phyloP scores from a whole-genome alignment of 2,797 vertebrate genomes.

The Nyctibius grandis region DNA sequence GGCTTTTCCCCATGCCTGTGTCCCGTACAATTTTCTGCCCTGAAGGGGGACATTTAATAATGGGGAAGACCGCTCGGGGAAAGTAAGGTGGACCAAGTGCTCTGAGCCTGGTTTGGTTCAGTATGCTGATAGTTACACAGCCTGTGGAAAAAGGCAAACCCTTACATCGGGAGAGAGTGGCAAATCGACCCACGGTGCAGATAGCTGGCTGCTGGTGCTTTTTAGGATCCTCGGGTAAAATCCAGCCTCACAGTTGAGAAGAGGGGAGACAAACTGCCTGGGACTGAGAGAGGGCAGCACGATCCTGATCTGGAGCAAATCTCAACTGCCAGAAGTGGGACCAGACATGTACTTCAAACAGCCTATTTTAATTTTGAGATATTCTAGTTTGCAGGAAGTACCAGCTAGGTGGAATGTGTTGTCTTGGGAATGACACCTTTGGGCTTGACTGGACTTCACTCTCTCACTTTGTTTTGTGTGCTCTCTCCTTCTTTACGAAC shows the following conservation, averaged over 20 bases:
- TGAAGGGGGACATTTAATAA: fast-evolving
- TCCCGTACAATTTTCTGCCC: background rate
- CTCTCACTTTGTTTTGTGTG: background rate
- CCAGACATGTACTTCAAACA: background rate
- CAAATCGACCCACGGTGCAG: background rate
- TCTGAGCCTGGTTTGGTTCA: background rate
- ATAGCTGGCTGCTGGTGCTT: fast-evolving
- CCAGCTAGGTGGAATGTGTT: background rate
- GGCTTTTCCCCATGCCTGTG: background rate
- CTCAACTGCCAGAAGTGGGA: background rate
- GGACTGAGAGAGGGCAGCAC: background rate
- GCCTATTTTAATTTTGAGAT: background rate
- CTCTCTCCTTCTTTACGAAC: background rate
- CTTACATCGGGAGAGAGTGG: background rate
- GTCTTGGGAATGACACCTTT: background rate
- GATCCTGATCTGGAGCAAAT: background rate
- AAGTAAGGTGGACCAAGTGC: fast-evolving
- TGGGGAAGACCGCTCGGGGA: background rate
- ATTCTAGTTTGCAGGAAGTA: background rate
- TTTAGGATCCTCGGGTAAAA: background rate
- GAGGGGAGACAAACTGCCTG: background rate
- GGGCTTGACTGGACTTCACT: background rate
- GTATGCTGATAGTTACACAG: too few species aligned
- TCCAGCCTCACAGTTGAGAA: background rate
- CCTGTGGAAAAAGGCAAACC: background rate